Evolutionary conservation across 2,113 vertebrate species (phyloP).

Genomic region (Pithys albifrons): DNA sequence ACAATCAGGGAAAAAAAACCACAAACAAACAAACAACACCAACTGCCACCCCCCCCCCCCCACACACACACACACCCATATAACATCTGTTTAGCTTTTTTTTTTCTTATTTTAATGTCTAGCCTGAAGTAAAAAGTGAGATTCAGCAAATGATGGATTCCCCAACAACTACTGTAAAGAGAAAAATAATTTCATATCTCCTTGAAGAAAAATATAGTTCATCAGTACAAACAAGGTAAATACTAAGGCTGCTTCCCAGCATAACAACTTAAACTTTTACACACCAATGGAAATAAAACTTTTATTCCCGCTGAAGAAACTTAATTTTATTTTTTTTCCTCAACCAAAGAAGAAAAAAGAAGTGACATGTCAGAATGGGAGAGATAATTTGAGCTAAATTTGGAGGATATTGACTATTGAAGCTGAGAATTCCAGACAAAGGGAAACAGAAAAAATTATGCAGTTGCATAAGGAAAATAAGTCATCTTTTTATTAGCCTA

Average conservation of each 20-base stretch:
- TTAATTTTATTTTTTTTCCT: not conserved
- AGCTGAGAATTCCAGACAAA: not conserved
- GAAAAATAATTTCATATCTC: not conserved
- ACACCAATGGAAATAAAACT: not conserved
- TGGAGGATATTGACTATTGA: not conserved
- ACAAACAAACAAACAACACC: no score
- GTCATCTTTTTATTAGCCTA: not conserved
- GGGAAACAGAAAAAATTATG: not conserved
- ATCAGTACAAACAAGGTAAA: not conserved
- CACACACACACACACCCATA: no score
- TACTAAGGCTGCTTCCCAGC: not conserved
- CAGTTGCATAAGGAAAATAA: not conserved
- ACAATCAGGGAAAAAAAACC: not conserved
- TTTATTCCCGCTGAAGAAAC: not conserved
- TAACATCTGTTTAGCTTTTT: not conserved
- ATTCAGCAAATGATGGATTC: not conserved
- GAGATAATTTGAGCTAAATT: not conserved
- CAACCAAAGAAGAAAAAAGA: not conserved
- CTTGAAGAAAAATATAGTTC: not conserved
- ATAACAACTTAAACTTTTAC: not conserved
- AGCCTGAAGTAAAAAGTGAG: not conserved
- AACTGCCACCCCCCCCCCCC: no score
- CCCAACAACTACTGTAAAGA: not conserved
- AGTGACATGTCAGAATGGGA: rapidly evolving
- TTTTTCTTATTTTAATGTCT: not conserved